Base-by-base conservation (phyloP, 1,140 invertebrate genomes). In the Drosophila grimshawi region DNA sequence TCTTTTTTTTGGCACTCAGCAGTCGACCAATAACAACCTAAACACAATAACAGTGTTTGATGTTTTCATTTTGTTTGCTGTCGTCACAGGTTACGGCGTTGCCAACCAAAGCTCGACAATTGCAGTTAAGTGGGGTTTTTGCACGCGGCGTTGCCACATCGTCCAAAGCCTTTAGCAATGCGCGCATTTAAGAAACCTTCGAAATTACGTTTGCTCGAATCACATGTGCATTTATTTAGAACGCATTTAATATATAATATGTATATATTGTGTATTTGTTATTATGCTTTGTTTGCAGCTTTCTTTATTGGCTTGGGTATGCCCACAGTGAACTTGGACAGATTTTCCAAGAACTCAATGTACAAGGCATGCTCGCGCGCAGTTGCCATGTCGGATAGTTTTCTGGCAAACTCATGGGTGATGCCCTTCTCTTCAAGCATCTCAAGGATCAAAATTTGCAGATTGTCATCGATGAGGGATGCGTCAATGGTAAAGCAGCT, bases 331-430 rank as follows among this genome's bases (percentile, higher is more conserved):
- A 76, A 76, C 46, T 63, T 63, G 0, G 68, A 52, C 5, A 79
- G 11, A 37, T 67, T 71, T 19, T 76, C 61, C 19, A 79, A 39
- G 5, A 76, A 72, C 2, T 65, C 63, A 11, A 72, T 72, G 4
- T 79, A 76, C 10, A 67, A 8, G 3, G 41, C 49, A 49, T 79
- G 67, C 10, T 63, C 63, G 6, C 63, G 73, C 2, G 62, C 39
- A n/a, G 73, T 76, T 8, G 77, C 73, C 59, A 79, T 43, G n/a
- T 72, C 57, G 6, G 76, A 79, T 2, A 79, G 32, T n/a, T 72
- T 76, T 5, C 56, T 45, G 4, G 45, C 73, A 67, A 76, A 72
- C 2, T 76, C 59, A 8, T 76, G 56, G 3, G 52, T 72, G 7
- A 79, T 68, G 8, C 77, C 77, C 48, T 67, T 66, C 11, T 76